These are phyloP conservation scores for Montipora foliosa DNA, from an alignment of 64 coral and sea anemone species.

Conservation along the genomic window DNA sequence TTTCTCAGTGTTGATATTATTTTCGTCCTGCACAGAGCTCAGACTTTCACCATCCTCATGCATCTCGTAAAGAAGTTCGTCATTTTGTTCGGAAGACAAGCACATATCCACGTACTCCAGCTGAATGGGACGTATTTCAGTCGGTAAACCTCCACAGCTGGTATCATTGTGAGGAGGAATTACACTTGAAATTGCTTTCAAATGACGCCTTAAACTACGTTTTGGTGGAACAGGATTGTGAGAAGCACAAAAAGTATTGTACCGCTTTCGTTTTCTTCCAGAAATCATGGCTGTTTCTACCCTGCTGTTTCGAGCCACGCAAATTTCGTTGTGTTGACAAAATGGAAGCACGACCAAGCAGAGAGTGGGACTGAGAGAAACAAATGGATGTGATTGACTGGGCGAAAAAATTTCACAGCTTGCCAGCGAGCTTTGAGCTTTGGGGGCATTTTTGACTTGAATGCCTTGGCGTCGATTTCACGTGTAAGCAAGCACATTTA, in stretches of 20 bases:
- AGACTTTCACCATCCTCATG: not conserved
- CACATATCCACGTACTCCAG: not conserved
- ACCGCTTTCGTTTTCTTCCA: not conserved
- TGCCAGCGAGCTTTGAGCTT: not conserved
- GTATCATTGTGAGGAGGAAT: too few relatives aligned
- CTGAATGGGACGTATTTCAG: too few relatives aligned
- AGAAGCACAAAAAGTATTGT: not conserved
- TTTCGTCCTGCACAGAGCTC: not conserved
- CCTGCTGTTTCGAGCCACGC: not conserved
- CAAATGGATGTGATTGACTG: constrained; percentile 9
- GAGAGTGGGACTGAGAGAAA: not conserved
- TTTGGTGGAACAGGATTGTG: not conserved
- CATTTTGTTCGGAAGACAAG: not conserved
- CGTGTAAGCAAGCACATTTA: not conserved
- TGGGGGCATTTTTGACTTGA: not conserved
- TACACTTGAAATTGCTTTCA: too few relatives aligned
- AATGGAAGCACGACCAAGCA: not conserved
- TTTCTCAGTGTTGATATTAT: not conserved
- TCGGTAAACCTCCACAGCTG: too few relatives aligned
- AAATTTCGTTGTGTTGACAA: not conserved
- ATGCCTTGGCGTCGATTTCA: not conserved
- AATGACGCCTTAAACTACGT: not conserved
- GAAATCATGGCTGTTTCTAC: not conserved
- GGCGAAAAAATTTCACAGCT: not conserved
- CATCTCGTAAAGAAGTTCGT: not conserved